Conservation (phyloP, 2,888 invertebrate species). For the Arge pagana region DNA sequence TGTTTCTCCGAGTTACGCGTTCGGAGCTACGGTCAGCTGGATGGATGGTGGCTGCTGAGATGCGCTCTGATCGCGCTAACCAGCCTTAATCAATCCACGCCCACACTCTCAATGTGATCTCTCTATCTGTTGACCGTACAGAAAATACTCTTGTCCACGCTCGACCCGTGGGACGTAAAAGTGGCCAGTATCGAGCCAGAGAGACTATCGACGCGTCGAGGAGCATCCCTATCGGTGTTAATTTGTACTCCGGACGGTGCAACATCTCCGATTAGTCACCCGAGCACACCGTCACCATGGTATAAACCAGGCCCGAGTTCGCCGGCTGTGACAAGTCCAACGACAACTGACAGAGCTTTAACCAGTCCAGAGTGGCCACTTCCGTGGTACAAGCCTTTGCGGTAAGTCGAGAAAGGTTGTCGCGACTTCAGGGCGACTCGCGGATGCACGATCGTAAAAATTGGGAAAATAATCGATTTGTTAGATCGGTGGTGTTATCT, state of each 20-base stretch:
- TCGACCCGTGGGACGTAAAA: slow-evolving; percentile 54
- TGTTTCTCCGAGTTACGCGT: too few relatives aligned
- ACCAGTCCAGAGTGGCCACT: slow-evolving; percentile 21
- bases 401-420: slow-evolving; percentile 25
- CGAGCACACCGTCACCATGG: slow-evolving; percentile 50
- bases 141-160: slow-evolving; percentile 52
- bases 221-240: slow-evolving; percentile 29
- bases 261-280: slow-evolving; percentile 21
- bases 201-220: slow-evolving; percentile 45
- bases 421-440: neutral
- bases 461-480: neutral
- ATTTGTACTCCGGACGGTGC: slow-evolving; percentile 28
- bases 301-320: slow-evolving; percentile 43
- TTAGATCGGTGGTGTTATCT: neutral
- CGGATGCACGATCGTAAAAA: slow-evolving; percentile 2
- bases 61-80: slow-evolving; percentile 11
- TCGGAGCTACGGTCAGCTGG: neutral
- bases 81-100: slow-evolving; percentile 26
- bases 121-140: slow-evolving; percentile 25
- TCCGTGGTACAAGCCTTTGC: slow-evolving; percentile 28
- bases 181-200: slow-evolving; percentile 53
- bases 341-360: slow-evolving; percentile 1
- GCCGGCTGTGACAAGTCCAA: neutral
- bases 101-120: slow-evolving; percentile 28
- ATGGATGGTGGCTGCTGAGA: neutral